These are phyloP conservation scores for Magallana angulata DNA, from an alignment of 1,140 invertebrate genomes.

Conservation along the genomic window DNA sequence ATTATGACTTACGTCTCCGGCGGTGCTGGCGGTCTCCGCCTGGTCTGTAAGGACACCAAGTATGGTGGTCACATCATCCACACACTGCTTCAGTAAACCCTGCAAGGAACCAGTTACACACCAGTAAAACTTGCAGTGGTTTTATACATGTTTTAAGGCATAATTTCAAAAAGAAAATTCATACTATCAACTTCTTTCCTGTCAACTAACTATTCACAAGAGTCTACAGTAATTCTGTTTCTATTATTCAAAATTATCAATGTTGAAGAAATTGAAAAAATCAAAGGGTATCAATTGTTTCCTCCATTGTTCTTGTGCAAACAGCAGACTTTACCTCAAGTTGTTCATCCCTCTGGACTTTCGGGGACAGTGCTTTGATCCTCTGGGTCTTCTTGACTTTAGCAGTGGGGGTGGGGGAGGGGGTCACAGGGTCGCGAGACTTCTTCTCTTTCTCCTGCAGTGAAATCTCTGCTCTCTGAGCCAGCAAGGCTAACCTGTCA, in stretches of 20 bases:
- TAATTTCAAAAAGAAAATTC: too few relatives aligned
- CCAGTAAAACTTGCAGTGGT: background rate
- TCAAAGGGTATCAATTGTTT: background rate
- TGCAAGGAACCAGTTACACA: constrained; percentile 41
- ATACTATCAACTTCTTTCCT: too few relatives aligned
- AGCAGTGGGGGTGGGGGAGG: constrained; percentile 61
- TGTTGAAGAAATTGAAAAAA: too few relatives aligned
- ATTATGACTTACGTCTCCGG: constrained; percentile 19
- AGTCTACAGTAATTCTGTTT: too few relatives aligned
- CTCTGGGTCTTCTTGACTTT: constrained; percentile 71
- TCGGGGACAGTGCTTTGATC: constrained; percentile 74
- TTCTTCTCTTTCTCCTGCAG: constrained; percentile 63
- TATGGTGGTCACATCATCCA: constrained; percentile 67
- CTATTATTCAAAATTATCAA: too few relatives aligned
- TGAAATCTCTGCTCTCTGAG: constrained; percentile 74
- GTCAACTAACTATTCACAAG: too few relatives aligned
- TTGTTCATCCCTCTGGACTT: constrained; percentile 74
- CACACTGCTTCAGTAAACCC: constrained; percentile 70
- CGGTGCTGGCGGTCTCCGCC: constrained; percentile 44
- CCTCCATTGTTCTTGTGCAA: background rate
- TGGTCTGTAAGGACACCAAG: constrained; percentile 63
- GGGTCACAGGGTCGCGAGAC: constrained; percentile 54
- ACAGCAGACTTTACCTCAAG: constrained; percentile 67
- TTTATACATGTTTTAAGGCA: too few relatives aligned
- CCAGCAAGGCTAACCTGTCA: constrained; percentile 69